Base-by-base conservation (phyloP, 2,113 vertebrate genomes). In the Rhinopomastus cyanomelas region DNA sequence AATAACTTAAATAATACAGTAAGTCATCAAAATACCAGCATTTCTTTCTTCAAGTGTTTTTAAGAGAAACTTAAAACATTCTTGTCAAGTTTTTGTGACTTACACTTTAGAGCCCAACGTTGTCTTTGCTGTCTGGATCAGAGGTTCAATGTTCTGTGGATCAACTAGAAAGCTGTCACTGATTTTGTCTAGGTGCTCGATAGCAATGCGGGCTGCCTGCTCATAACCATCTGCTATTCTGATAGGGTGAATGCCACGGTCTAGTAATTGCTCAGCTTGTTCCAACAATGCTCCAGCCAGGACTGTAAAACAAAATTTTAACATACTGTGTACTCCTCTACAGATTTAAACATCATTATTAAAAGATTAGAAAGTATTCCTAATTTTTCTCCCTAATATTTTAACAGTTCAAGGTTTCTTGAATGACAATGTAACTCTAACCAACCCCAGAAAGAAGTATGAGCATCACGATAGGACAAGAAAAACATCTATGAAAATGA, bases 31-130 rank as follows among this genome's bases (percentile, higher is more conserved):
- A 81, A 39, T 20, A 52, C 27, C n/a, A 56, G 5, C 7, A 61
- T 44, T 84, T 78, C 16, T 75, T 22, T 32, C 49, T 87, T 61
- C 12, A 57, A 64, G 8, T 0, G 3, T 9, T 79, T 48, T 34
- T 23, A 78, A 37, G 0, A 0, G 18, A 62, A 74, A 19, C 1
- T 2, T 22, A 61, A 52, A 42, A 44, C 4, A 37, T 8, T 51
- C 9, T 55, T 48, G 4, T 9, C 4, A 44, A 37, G 5, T 7
- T 72, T 76, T 60, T 72, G 17, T 5, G 18, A 97, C 98, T 96
- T 95, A 99, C 99, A 99, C 98, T 98, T 99, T 99, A 83, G 99
- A 99, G 68, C 99, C 99, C 26, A 99, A 97, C 0, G 99, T 99
- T 61, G 99, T 99, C 97, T 99, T 99, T 55, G 99, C 99, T 1